Conservation (phyloP, 2,797 vertebrate species). For the Micropoecilia bifurca region DNA sequence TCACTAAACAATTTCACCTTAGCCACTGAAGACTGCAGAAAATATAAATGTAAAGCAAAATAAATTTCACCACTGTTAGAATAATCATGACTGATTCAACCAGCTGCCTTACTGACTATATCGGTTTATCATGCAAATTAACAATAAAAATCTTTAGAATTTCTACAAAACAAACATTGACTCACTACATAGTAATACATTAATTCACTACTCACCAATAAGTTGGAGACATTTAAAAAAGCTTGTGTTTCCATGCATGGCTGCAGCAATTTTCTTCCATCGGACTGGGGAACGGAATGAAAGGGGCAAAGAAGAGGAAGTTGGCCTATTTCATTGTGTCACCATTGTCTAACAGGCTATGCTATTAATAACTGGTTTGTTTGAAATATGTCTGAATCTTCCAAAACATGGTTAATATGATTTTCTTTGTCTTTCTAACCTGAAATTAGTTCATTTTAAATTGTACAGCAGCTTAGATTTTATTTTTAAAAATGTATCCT, state of each 20-base stretch:
- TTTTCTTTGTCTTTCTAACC: neutral
- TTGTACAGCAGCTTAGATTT: neutral
- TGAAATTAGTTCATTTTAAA: neutral
- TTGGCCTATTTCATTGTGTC: conserved; percentile 43
- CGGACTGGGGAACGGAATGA: conserved; percentile 46
- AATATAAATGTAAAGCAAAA: neutral
- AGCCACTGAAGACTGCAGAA: neutral
- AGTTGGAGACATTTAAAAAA: conserved; percentile 52
- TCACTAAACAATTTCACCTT: neutral
- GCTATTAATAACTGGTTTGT: neutral
- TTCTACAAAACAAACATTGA: neutral
- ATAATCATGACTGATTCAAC: neutral
- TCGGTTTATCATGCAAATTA: neutral
- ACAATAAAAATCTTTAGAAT: neutral
- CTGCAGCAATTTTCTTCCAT: conserved; percentile 48
- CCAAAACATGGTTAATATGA: no score
- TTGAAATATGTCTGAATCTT: neutral
- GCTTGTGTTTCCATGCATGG: conserved; percentile 65
- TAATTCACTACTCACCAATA: conserved; percentile 68
- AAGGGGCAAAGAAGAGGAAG: conserved; percentile 55
- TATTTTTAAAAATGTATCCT: neutral
- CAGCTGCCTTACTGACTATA: neutral
- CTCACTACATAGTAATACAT: neutral
- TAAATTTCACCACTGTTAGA: neutral
- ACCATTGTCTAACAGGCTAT: neutral